Base-by-base conservation (phyloP, 2,797 vertebrate species). In the Urophycis tenuis region DNA sequence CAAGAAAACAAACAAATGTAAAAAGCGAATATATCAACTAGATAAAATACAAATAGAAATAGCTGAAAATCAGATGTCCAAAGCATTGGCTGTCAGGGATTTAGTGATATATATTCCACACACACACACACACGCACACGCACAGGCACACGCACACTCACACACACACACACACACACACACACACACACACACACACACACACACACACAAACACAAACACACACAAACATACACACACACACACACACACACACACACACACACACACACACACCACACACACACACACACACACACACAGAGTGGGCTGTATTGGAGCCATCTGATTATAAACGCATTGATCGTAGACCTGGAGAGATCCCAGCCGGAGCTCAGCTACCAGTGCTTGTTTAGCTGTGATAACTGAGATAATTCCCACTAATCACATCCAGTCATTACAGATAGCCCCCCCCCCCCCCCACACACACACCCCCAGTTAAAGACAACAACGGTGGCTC, bases 361-460 rank as follows among this genome's bases (percentile, higher is more conserved):
- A 83, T 74, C 12, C 90, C 91, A 92, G 90, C 88, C 87, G 88
- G 83, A 89, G 88, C 41, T 67, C 30, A 73, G 79, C 84, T 83
- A n/a, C 53, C 60, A 19, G 25, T 88, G 88, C 91, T 91, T 91
- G 87, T 94, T 93, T 86, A 94, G 91, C 90, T 86, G 91, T 89
- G 93, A 91, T 91, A 92, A 94, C 93, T 94, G 94, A 94, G 94
- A 95, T 95, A 94, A 95, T 95, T 90, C 92, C 91, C 91, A 93
- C 91, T 95, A 95, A 95, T 95, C 93, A 93, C 92, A 92, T 90
- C 95, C 94, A 95, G 93, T 92, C 93, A 92, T 93, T 86, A 91
- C 81, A 84, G 89, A 88, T 5, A 15, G 1, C 29, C 69, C 67
- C 67, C 29, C 29, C 67, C 29, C 67, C 10, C 64, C 10, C 45